These are phyloP conservation scores for Griposia aprilina DNA, from an alignment of 2,888 invertebrate genomes.

Conservation along the genomic window DNA sequence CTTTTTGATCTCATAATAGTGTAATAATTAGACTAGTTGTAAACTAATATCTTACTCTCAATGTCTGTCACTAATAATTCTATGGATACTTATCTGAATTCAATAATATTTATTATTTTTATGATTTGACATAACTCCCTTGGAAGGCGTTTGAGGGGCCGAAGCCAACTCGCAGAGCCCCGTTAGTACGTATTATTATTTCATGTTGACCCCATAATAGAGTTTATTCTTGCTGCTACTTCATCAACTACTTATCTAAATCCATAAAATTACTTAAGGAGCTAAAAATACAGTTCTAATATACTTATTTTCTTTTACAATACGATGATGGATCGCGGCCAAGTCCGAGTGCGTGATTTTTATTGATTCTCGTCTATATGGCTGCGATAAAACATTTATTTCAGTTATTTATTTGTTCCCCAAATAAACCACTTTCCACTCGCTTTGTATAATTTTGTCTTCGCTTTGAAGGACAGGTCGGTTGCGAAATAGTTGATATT, in stretches of 20 bases:
- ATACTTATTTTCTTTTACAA: conserved; percentile 48
- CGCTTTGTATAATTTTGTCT: conserved; percentile 55
- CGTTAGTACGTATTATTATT: too few relatives aligned
- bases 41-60: background rate
- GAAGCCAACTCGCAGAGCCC: too few relatives aligned
- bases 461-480: conserved; percentile 54
- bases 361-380: conserved; percentile 64
- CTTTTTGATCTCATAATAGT: background rate
- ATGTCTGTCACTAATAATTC: background rate
- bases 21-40: background rate
- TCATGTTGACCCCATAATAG: background rate
- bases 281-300: conserved; percentile 41
- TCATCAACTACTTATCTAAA: conserved; percentile 17
- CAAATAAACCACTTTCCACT: conserved; percentile 61
- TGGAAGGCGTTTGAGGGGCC: too few relatives aligned
- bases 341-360: conserved; percentile 63
- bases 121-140: too few relatives aligned
- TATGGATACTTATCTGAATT: background rate
- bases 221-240: conserved; percentile 3
- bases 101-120: too few relatives aligned
- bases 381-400: conserved; percentile 69
- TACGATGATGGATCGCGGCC: conserved; percentile 63
- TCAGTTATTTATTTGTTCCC: conserved; percentile 64
- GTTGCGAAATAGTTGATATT: conserved; percentile 27
- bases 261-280: conserved; percentile 5